phyloP scores from a whole-genome alignment of 2,113 vertebrate genomes.

The Macaca nemestrina region DNA sequence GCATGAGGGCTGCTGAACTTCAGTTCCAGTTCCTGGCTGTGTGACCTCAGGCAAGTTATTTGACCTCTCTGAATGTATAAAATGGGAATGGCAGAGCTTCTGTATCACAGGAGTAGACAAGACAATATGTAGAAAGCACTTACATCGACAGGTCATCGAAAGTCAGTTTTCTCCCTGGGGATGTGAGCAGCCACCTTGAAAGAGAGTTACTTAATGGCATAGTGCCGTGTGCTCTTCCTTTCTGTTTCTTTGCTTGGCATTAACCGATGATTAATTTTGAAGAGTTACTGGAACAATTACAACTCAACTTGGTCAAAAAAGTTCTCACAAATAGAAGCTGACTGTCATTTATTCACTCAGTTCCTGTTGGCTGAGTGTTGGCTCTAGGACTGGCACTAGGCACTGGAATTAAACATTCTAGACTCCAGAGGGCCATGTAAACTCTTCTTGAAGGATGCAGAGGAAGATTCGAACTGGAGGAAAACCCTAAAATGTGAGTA shows the following conservation, averaged over 20 bases:
- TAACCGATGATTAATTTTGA: background rate
- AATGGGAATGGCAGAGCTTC: background rate
- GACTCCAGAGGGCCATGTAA: background rate
- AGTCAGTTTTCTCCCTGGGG: too few relatives aligned
- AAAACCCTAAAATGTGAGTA: background rate
- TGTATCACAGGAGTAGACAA: too few relatives aligned
- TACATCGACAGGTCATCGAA: background rate
- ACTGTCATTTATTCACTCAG: background rate
- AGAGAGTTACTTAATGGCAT: too few relatives aligned
- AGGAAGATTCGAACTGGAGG: background rate
- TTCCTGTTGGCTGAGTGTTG: background rate
- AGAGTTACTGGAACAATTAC: background rate
- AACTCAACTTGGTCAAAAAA: background rate
- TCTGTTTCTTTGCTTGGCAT: background rate
- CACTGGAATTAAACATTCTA: background rate
- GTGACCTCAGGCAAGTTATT: background rate
- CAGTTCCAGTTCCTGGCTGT: background rate
- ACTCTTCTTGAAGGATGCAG: background rate
- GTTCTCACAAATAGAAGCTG: background rate
- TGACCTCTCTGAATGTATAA: background rate
- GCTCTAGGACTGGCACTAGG: background rate
- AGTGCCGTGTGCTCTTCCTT: background rate
- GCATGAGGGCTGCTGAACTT: rapidly evolving
- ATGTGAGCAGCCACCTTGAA: background rate
- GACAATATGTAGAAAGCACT: background rate